Conservation (phyloP, 2,888 invertebrate genomes). For the Agrotis segetum region DNA sequence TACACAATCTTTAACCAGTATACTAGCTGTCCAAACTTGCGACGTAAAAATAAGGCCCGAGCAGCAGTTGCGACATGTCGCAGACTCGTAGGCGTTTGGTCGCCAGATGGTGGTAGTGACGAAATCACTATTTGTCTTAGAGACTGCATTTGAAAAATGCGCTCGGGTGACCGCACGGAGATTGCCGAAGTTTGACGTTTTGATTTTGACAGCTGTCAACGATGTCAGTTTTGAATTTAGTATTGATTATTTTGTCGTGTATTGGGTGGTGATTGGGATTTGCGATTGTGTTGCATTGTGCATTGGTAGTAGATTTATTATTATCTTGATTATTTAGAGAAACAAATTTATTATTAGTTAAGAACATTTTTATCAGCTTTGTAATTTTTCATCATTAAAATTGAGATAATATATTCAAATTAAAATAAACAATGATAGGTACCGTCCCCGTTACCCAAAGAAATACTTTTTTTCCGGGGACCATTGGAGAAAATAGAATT, state of each 20-base stretch:
- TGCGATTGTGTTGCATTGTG: slow-evolving; percentile 9
- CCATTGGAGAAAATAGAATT: no score
- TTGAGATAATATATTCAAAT: background rate
- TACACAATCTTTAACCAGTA: slow-evolving; percentile 62
- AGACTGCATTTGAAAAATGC: slow-evolving; percentile 68
- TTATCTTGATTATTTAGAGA: no score
- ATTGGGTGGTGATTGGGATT: slow-evolving; percentile 26
- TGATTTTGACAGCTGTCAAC: slow-evolving; percentile 72
- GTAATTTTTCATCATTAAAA: background rate
- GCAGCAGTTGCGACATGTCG: slow-evolving; percentile 62
- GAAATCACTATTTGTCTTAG: slow-evolving; percentile 70
- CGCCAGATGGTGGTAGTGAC: slow-evolving; percentile 76
- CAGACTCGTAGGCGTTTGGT: slow-evolving; percentile 73
- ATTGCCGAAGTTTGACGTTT: slow-evolving; percentile 59
- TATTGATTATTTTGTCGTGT: slow-evolving; percentile 46
- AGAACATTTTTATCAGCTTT: background rate
- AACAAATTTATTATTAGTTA: background rate
- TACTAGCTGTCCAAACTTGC: slow-evolving; percentile 62
- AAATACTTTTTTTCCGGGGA: no score
- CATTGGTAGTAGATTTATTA: background rate
- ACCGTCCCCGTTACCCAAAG: no score
- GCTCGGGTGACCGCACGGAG: slow-evolving; percentile 48
- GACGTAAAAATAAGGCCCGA: slow-evolving; percentile 68
- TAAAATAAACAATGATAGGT: background rate
- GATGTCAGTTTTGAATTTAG: slow-evolving; percentile 45